Evolutionary conservation across 2,888 invertebrate species (phyloP), one percentile per base, ranked within the genome.

Genomic region (Morinoia aosen): DNA sequence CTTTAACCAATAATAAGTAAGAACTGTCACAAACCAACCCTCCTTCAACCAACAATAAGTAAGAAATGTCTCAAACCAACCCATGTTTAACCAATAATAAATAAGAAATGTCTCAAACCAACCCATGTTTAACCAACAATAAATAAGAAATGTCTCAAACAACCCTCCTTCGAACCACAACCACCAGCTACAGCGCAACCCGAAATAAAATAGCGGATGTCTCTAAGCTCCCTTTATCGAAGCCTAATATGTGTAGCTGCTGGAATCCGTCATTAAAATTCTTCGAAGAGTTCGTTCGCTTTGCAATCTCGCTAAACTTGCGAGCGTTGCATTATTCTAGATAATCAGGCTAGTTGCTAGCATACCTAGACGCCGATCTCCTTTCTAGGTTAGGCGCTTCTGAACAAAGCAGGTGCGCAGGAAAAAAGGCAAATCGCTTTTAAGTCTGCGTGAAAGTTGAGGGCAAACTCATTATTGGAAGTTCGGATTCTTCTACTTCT

Each of bases 231-330:
- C 25, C 93, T 11, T 93, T 93, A 93, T 93, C 93, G 16, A 19
- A 16, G 93, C 93, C 93, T 93, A 93, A 93, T 93, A 93, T n/a
- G 93, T 16, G 40, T 5, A 57, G 93, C 93, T 57, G 90, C 93
- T 12, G 93, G 93, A 93, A 93, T 93, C 25, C 33, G 57, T 93
- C 93, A 93, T 93, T 93, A 93, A 93, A 93, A 93, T 93, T 93
- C 93, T 93, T 93, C 48, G n/a, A 93, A 57, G 57, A 57, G 93
- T 93, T 93, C 40, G 39, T 93, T 93, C 8, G 93, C 58, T 19
- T 93, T 57, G 58, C 93, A 93, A 93, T 93, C 93, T 93, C 12
- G 48, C 91, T 57, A 12, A 25, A 93, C 48, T 93, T 25, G 91
- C 91, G 40, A 56, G 91, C 19, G 16, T 90, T 90, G 90, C 90